Percentiles rank a stretch among this genome's conserved stretches.
Evolutionary conservation across 2,888 invertebrate genomes (phyloP).

Genomic region (Leuctra nigra): DNA sequence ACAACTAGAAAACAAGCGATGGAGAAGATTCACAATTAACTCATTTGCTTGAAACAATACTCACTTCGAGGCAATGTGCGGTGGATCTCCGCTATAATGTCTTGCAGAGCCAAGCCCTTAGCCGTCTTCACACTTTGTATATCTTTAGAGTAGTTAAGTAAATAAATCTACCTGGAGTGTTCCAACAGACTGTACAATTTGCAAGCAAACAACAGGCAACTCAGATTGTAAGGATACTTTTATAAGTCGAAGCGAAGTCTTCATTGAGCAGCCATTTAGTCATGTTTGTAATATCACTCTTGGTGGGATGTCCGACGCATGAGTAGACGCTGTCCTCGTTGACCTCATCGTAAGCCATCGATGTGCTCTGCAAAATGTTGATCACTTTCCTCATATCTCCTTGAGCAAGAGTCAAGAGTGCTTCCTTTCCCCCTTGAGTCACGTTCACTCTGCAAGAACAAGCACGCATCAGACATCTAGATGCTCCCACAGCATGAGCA

Average conservation of each 20-base stretch:
- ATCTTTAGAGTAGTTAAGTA: slow-evolving; percentile 44
- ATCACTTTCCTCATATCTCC: slow-evolving; percentile 98
- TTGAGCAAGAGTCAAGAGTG: slow-evolving; percentile 79
- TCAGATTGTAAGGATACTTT: slow-evolving; percentile 80
- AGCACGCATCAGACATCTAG: neutral
- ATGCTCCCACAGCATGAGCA: no score
- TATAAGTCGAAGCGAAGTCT: slow-evolving; percentile 64
- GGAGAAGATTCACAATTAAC: neutral
- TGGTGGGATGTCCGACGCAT: slow-evolving; percentile 94
- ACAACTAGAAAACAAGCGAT: no score
- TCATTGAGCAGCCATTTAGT: slow-evolving; percentile 80
- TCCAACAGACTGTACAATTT: neutral
- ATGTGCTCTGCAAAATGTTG: slow-evolving; percentile 94
- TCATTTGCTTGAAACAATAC: slow-evolving; percentile 35
- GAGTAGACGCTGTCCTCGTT: slow-evolving; percentile 88
- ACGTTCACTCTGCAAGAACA: slow-evolving; percentile 50
- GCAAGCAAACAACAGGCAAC: neutral
- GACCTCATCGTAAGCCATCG: slow-evolving; percentile 84
- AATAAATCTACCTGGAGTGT: neutral
- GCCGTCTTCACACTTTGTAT: slow-evolving; percentile 76
- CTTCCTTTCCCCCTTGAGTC: slow-evolving; percentile 82
- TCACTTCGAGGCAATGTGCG: slow-evolving; percentile 78
- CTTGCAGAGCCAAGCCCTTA: slow-evolving; percentile 89
- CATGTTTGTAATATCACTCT: slow-evolving; percentile 80
- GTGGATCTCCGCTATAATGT: slow-evolving; percentile 90